A percentile compares a stretch with the other conserved stretches of the same genome.
Conservation (phyloP, 2,113 vertebrate genomes). For the Mesitornis unicolor region DNA sequence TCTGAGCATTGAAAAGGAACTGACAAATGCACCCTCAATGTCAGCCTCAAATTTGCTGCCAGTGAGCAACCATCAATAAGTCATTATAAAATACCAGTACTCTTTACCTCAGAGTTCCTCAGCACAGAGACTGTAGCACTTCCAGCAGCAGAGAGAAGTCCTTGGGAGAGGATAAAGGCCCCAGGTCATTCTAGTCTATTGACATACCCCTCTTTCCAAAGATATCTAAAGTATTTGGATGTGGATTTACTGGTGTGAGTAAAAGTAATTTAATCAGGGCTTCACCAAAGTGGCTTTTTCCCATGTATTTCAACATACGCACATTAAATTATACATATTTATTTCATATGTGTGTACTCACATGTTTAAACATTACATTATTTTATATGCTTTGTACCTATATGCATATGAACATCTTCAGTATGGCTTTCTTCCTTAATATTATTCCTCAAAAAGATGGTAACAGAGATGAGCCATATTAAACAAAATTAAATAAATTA, state of each 20-base stretch:
- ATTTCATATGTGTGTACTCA: background rate
- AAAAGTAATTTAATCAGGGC: background rate
- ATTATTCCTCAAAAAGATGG: background rate
- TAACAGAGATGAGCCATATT: background rate
- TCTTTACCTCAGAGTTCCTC: background rate
- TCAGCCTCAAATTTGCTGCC: background rate
- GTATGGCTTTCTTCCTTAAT: background rate
- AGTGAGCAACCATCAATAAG: background rate
- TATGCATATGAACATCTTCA: background rate
- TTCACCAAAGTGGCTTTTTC: background rate
- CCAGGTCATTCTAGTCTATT: background rate
- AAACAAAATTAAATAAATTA: background rate
- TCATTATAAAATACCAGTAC: background rate
- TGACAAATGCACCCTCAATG: background rate
- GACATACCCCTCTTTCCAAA: background rate
- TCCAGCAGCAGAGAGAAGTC: background rate
- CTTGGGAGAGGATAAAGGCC: background rate
- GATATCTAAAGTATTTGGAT: background rate
- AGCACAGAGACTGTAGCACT: background rate
- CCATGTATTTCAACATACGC: background rate
- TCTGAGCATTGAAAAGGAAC: background rate
- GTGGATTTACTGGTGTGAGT: background rate
- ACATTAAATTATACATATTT: background rate
- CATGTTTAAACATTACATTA: background rate
- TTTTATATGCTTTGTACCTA: background rate